Conservation (phyloP, 2,797 vertebrate genomes). For the Paramormyrops hopkinsi region DNA sequence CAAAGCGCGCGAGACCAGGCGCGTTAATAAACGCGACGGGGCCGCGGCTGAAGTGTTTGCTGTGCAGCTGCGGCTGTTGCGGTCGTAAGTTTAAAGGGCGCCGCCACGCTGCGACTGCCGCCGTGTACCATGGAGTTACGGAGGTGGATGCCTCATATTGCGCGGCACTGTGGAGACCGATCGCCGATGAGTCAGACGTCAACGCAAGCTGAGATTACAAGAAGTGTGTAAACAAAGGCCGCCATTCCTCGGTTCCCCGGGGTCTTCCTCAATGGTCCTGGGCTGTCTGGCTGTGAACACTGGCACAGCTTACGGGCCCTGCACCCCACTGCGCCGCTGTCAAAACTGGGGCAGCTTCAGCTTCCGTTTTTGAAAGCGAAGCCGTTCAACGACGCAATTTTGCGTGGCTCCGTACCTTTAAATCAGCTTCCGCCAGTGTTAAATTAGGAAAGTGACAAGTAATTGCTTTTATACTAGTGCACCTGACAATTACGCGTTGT, state of each 20-base stretch:
- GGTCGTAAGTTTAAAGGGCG: conserved; percentile 7
- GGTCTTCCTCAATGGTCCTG: background rate
- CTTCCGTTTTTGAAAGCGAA: background rate
- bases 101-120: background rate
- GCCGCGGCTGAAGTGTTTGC: background rate
- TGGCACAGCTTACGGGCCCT: background rate
- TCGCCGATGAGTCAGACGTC: background rate
- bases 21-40: background rate
- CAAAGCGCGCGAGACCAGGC: background rate
- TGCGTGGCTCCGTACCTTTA: background rate
- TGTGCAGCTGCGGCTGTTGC: background rate
- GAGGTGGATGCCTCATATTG: background rate
- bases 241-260: background rate
- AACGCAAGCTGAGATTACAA: background rate
- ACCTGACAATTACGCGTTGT: background rate
- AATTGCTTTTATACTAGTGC: background rate
- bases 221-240: background rate
- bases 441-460: background rate
- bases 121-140: background rate
- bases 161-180: background rate
- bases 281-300: background rate
- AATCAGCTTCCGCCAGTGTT: background rate
- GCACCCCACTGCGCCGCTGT: background rate
- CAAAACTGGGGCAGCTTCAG: background rate
- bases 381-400: background rate